Conservation (phyloP, 1,140 invertebrate species). For the Caligus rogercresseyi region DNA sequence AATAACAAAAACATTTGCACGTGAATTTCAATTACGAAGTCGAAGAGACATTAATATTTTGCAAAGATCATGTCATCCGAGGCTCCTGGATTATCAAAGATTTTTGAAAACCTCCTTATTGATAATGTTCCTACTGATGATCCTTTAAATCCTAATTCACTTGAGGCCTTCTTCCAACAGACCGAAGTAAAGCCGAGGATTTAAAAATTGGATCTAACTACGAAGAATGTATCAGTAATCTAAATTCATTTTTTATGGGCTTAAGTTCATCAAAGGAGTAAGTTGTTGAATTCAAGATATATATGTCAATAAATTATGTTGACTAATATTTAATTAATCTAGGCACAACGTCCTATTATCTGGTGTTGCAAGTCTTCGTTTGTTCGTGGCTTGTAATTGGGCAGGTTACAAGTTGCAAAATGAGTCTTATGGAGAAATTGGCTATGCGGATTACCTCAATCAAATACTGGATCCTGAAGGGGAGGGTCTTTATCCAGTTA, state of each 20-base stretch:
- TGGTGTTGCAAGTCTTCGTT: background rate
- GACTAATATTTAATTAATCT: background rate
- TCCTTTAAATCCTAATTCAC: too few relatives aligned
- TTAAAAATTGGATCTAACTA: background rate
- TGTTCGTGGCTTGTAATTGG: background rate
- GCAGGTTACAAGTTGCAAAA: background rate
- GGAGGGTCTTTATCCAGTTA: background rate
- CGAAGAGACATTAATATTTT: too few relatives aligned
- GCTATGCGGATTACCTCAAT: background rate
- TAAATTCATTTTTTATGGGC: background rate
- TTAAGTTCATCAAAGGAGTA: background rate
- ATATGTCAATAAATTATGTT: background rate
- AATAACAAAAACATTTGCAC: too few relatives aligned
- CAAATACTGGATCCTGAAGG: background rate
- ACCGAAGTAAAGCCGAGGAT: background rate
- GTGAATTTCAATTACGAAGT: too few relatives aligned
- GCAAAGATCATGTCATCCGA: too few relatives aligned
- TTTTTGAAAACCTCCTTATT: too few relatives aligned
- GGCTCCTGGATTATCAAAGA: too few relatives aligned
- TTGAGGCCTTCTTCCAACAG: too few relatives aligned
- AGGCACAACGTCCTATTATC: background rate
- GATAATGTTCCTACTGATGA: too few relatives aligned
- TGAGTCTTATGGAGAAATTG: background rate
- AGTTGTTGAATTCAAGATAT: background rate
- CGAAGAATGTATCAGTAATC: background rate